Evolutionary conservation across 2,113 vertebrate genomes (phyloP), one percentile per base, ranked within the genome.

Genomic region (Pomatostomus ruficeps): DNA sequence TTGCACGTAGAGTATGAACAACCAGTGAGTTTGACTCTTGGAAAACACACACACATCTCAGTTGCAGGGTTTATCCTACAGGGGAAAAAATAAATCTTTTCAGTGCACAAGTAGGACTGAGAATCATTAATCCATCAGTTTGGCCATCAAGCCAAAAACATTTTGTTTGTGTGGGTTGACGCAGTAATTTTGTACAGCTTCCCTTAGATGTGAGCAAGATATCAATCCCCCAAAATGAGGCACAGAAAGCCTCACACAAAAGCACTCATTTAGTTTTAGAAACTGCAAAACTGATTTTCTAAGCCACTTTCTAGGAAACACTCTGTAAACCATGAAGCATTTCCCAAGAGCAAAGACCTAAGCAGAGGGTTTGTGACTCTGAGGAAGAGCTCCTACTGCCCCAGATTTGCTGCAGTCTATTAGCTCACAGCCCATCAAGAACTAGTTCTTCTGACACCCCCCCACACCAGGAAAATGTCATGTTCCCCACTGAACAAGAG

Each of bases 1-100:
- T 93, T 9, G 0, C 91, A 67, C 0, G 0, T 4, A 67, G 55
- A 63, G 2, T 20, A 59, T 5, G 12, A 63, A 61, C 3, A 2
- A 36, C 55, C 42, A 46, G 46, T 9, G 36, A 6, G 1, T 46
- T 65, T 82, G 54, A 46, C 68, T 63, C 48, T 7, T 74, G 73
- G 54, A 95, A 93, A 93, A 81, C 25, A 66, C 11, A 57, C 45
- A 59, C 17, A 28, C n/a, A 66, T 71, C 73, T 87, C 71, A 61
- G 61, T 55, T 46, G 72, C 25, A 48, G 11, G 19, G 23, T n/a
- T 82, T 75, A 33, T 78, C 68, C 80, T 57, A 42, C 16, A 38
- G n/a, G 25, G 29, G 2, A 8, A 28, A 66, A 77, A 73, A 46
- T 8, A 85, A 80, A 49, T 45, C 73, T 55, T 85, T 38, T 26